Conservation (phyloP, 2,888 invertebrate species). For the Watsonalla binaria region DNA sequence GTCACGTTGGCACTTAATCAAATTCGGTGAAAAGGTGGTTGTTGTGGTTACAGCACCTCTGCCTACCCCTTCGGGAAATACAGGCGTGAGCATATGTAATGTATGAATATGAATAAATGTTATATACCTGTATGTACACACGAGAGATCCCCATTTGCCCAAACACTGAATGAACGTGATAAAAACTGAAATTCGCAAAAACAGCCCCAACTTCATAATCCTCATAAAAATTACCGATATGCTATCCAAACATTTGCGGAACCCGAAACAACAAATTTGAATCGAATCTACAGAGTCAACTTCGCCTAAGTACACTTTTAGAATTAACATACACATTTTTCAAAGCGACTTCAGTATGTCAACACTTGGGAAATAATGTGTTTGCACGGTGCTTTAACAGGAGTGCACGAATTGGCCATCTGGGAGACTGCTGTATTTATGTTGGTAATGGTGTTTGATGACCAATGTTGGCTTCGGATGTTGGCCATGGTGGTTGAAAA, state of each 20-base stretch:
- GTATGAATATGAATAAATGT: no score
- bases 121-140: no score
- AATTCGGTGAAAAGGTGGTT: no score
- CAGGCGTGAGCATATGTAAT: no score
- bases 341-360: neutral
- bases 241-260: neutral
- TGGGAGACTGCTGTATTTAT: neutral
- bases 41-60: no score
- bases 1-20: no score
- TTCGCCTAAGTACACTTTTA: neutral
- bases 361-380: conserved; percentile 40
- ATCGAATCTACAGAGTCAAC: neutral
- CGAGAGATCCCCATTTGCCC: no score
- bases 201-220: neutral
- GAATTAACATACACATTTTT: neutral
- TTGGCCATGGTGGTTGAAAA: no score
- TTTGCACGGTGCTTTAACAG: conserved; percentile 36
- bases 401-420: conserved; percentile 34
- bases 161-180: no score
- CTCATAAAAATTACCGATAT: neutral
- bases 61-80: no score
- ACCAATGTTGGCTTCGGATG: no score
- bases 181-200: no score
- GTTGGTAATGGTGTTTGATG: neutral
- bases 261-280: neutral